Evolutionary conservation across 2,888 invertebrate species (phyloP).

Genomic region (Taenaris catops): DNA sequence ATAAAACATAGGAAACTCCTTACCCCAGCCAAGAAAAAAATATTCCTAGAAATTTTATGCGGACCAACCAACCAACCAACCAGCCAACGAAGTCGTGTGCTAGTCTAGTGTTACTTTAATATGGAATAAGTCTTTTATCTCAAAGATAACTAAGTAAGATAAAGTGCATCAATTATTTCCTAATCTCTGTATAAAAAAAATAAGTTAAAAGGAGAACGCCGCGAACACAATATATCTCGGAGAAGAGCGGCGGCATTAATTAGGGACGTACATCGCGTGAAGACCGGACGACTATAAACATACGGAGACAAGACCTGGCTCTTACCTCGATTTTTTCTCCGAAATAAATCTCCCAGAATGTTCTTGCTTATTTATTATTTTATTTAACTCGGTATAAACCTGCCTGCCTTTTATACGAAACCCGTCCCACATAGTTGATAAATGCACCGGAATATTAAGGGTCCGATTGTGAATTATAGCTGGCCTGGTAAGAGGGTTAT

Average conservation of each 20-base stretch:
- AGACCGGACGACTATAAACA: conserved; percentile 64
- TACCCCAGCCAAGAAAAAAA: too few species aligned
- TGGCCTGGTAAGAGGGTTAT: conserved; percentile 65
- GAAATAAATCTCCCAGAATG: conserved; percentile 76
- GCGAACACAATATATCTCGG: conserved; percentile 47
- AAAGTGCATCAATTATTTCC: conserved; percentile 29
- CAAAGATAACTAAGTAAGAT: conserved; percentile 20
- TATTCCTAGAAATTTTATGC: too few species aligned
- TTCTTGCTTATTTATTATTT: conserved; percentile 74
- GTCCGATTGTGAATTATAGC: conserved; percentile 62
- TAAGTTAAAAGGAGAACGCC: conserved; percentile 42
- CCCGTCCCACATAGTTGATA: conserved; percentile 70
- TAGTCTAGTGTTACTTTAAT: too few species aligned
- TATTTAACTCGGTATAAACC: conserved; percentile 59
- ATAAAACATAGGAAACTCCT: too few species aligned
- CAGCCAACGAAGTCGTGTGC: too few species aligned
- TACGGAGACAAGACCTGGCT: conserved; percentile 64
- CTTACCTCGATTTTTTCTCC: conserved; percentile 65
- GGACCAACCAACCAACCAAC: too few species aligned
- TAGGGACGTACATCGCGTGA: conserved; percentile 62
- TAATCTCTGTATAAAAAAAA: conserved; percentile 32
- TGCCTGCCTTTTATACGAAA: conserved; percentile 65
- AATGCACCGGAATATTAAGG: conserved; percentile 64
- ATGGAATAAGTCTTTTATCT: too few species aligned
- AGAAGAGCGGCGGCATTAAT: conserved; percentile 62